Evolutionary conservation across 2,797 vertebrate genomes (phyloP).

Genomic region (Syngnathus rostellatus): DNA sequence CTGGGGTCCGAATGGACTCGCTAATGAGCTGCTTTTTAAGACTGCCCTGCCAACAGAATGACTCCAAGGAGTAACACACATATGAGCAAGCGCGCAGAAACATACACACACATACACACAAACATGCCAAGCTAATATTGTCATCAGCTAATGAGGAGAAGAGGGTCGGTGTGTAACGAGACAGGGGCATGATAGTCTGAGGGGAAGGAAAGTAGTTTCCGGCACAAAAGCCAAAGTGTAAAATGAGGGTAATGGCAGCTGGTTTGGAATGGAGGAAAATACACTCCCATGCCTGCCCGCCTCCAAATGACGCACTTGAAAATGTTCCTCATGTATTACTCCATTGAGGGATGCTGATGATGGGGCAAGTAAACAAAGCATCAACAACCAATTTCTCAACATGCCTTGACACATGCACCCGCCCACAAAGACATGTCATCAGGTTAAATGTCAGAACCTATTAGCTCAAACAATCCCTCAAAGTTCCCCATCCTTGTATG

Average conservation of each 20-base stretch:
- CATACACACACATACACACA: constrained; percentile 7
- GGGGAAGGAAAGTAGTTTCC: constrained; percentile 21
- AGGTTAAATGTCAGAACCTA: constrained; percentile 26
- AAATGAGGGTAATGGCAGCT: constrained; percentile 29
- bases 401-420: constrained; percentile 16
- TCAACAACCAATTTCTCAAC: constrained; percentile 17
- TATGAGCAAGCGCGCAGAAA: constrained; percentile 14
- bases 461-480: constrained; percentile 5
- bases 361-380: constrained; percentile 20
- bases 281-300: neutral
- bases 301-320: neutral
- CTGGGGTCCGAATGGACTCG: constrained; percentile 47
- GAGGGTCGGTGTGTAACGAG: constrained; percentile 29
- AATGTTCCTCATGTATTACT: constrained; percentile 22
- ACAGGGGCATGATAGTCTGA: constrained; percentile 31
- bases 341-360: constrained; percentile 25
- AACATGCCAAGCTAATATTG: constrained; percentile 9
- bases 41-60: constrained; percentile 22
- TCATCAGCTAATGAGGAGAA: constrained; percentile 45
- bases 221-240: constrained; percentile 18
- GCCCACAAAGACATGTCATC: constrained; percentile 27
- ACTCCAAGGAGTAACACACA: constrained; percentile 26
- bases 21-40: constrained; percentile 65
- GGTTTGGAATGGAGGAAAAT: constrained; percentile 12
- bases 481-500: neutral